Percentiles rank a stretch among this genome's conserved stretches.
Conservation (phyloP, 1,140 invertebrate species). For the Magallana angulata region DNA sequence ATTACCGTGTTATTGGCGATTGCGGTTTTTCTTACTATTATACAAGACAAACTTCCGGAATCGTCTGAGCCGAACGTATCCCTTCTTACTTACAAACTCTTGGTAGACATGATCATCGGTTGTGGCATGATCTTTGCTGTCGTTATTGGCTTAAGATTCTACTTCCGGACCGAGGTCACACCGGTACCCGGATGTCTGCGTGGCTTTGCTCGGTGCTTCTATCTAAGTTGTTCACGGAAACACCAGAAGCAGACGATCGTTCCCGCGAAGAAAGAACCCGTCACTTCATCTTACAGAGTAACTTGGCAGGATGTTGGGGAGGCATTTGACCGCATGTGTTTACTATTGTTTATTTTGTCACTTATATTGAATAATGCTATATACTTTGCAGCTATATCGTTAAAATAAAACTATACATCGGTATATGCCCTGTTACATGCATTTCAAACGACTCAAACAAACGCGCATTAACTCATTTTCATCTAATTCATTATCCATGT, state of each 20-base stretch:
- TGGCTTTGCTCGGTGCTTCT: background rate
- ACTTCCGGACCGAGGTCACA: background rate
- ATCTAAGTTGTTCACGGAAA: background rate
- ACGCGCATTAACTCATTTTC: too few relatives aligned
- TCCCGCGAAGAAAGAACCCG: background rate
- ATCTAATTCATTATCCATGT: too few relatives aligned
- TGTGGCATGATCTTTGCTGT: constrained; percentile 48
- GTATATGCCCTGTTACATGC: too few relatives aligned
- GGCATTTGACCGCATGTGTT: constrained; percentile 38
- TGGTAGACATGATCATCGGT: constrained; percentile 50
- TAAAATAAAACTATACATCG: too few relatives aligned
- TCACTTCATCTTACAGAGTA: background rate
- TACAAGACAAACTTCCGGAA: constrained; percentile 45
- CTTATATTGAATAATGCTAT: background rate
- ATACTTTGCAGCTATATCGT: background rate
- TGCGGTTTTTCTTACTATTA: constrained; percentile 51
- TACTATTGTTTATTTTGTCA: background rate
- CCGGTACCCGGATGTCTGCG: background rate
- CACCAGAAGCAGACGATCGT: background rate
- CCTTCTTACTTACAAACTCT: constrained; percentile 46
- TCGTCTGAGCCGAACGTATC: constrained; percentile 53
- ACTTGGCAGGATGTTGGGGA: constrained; percentile 49
- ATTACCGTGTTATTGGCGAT: constrained; percentile 51
- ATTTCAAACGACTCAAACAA: too few relatives aligned
- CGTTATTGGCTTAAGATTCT: constrained; percentile 47